These are phyloP conservation scores for Etheostoma spectabile DNA, from an alignment of 2,113 vertebrate genomes.

Conservation along the genomic window DNA sequence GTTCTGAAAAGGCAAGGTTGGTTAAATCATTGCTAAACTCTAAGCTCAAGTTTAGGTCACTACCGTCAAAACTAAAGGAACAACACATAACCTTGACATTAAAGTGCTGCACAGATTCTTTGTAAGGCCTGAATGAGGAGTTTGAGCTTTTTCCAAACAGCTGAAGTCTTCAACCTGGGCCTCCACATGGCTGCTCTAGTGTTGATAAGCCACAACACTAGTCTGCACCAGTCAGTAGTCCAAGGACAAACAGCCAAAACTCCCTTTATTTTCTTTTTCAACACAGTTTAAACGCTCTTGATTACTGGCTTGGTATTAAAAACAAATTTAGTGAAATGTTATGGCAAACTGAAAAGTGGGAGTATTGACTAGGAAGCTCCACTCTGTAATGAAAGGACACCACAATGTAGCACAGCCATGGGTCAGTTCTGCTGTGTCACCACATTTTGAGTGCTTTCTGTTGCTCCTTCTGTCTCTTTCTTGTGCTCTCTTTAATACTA, in stretches of 20 bases:
- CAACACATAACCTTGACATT: not conserved
- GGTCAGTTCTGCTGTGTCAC: constrained; percentile 22
- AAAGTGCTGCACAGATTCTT: constrained; percentile 14
- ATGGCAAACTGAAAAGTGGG: constrained; percentile 34
- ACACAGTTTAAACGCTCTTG: constrained; percentile 7
- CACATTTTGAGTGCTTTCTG: constrained; percentile 21
- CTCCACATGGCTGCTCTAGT: constrained; percentile 28
- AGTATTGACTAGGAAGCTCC: constrained; percentile 2
- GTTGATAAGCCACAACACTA: constrained; percentile 30
- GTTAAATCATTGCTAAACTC: not conserved
- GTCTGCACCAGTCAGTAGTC: constrained; percentile 45
- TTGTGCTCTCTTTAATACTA: constrained; percentile 34
- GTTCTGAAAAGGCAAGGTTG: not conserved
- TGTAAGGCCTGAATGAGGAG: constrained; percentile 33
- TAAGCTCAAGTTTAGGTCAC: not conserved
- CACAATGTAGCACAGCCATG: not conserved
- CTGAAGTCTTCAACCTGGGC: constrained; percentile 49
- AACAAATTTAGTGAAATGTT: constrained; percentile 41
- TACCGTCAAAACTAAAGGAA: not conserved
- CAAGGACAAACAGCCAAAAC: constrained; percentile 68
- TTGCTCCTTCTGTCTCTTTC: constrained; percentile 25
- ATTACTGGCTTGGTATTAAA: constrained; percentile 17
- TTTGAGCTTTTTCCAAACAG: constrained; percentile 35
- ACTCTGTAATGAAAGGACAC: constrained; percentile 7
- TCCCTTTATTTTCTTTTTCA: constrained; percentile 4